Conservation (phyloP, 1,140 invertebrate species). For the Dermatophagoides farinae region DNA sequence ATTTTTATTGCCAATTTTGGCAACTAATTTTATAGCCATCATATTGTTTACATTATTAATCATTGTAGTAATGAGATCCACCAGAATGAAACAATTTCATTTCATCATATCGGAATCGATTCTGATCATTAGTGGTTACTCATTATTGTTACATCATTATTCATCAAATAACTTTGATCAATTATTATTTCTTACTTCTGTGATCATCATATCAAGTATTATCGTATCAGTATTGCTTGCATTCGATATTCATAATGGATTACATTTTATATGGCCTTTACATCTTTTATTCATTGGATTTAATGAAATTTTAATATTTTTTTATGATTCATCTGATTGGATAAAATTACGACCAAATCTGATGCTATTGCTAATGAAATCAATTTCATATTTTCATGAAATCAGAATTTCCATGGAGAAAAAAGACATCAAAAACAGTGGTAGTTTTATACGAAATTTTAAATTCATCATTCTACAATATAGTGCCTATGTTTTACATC, state of each 20-base stretch:
- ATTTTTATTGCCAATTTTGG: not conserved
- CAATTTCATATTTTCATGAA: conserved; percentile 6
- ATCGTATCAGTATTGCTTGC: not conserved
- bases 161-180: not conserved
- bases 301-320: not conserved
- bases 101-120: not conserved
- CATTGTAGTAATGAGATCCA: too few relatives aligned
- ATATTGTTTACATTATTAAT: not conserved
- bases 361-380: conserved; percentile 11
- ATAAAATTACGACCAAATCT: conserved; percentile 5
- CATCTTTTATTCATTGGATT: not conserved
- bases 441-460: not conserved
- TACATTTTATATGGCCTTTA: not conserved
- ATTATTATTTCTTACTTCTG: not conserved
- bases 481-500: conserved; percentile 6
- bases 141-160: not conserved
- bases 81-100: too few relatives aligned
- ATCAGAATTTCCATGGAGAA: not conserved
- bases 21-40: not conserved
- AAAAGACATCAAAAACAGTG: not conserved
- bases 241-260: not conserved
- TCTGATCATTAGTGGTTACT: not conserved
- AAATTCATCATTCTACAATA: not conserved
- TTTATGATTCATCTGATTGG: not conserved
- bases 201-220: not conserved